Percentiles rank a stretch among this genome's conserved stretches.
These are phyloP conservation scores for Epinephelus moara DNA, from an alignment of 2,113 vertebrate species.

Conservation along the genomic window DNA sequence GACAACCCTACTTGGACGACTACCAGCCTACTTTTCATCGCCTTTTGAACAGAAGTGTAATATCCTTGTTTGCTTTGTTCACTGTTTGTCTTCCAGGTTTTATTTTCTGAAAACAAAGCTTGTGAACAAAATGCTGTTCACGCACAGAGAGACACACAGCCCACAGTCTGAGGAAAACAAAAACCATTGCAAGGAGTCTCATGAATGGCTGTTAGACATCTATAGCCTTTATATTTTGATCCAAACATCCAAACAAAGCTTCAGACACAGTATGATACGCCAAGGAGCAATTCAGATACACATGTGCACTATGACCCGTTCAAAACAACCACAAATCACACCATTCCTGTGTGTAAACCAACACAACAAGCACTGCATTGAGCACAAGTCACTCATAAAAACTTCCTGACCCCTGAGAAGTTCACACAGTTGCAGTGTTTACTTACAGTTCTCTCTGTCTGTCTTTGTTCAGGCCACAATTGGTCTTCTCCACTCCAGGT, in stretches of 20 bases:
- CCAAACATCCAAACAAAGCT: background rate
- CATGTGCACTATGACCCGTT: background rate
- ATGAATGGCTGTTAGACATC: background rate
- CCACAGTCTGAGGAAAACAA: background rate
- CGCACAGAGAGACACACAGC: background rate
- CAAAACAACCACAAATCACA: conserved; percentile 13
- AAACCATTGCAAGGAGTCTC: background rate
- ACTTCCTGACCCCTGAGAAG: background rate
- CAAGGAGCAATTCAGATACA: background rate
- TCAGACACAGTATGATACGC: background rate
- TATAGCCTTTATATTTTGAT: conserved; percentile 7
- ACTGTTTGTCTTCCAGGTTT: background rate
- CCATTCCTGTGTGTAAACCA: conserved; percentile 4
- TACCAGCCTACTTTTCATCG: background rate
- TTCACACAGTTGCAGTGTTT: conserved; percentile 39
- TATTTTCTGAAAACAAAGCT: conserved; percentile 8
- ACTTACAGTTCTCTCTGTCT: conserved; percentile 77
- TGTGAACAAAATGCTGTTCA: background rate
- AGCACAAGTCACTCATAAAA: conserved; percentile 13
- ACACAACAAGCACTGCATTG: background rate
- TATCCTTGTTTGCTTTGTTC: background rate
- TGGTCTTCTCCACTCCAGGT: conserved; percentile 56
- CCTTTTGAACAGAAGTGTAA: background rate
- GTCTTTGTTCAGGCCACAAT: conserved; percentile 68
- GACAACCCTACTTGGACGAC: background rate